These are phyloP conservation scores for Artemia sinica DNA, from an alignment of 2,888 invertebrate species.

Conservation along the genomic window DNA sequence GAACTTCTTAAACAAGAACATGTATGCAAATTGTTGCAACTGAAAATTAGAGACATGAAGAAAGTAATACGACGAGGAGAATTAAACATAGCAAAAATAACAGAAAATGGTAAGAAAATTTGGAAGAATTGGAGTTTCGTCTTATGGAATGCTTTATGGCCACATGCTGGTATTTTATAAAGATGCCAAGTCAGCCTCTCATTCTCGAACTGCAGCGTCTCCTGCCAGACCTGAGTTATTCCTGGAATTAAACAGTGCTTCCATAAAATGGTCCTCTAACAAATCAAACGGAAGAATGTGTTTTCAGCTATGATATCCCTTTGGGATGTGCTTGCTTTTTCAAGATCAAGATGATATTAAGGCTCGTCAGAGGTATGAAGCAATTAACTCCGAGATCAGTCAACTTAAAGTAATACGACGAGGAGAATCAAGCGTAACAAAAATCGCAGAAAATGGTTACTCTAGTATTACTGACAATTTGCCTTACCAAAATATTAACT, in stretches of 20 bases:
- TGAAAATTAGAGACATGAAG: too few relatives aligned
- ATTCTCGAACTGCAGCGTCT: not conserved
- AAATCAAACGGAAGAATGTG: slow-evolving; percentile 31
- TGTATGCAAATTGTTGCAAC: too few relatives aligned
- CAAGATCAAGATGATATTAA: slow-evolving; percentile 38
- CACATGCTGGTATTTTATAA: too few relatives aligned
- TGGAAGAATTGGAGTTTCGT: too few relatives aligned
- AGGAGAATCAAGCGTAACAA: slow-evolving; percentile 45
- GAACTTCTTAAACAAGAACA: too few relatives aligned
- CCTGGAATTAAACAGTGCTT: slow-evolving; percentile 41
- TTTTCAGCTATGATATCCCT: slow-evolving; percentile 27
- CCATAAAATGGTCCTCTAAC: slow-evolving; percentile 38
- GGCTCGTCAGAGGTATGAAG: slow-evolving; percentile 40
- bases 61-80: too few relatives aligned
- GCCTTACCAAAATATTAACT: too few relatives aligned
- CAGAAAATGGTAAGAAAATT: too few relatives aligned
- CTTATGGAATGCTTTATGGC: too few relatives aligned
- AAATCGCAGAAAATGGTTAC: slow-evolving; percentile 45
- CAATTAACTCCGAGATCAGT: slow-evolving; percentile 36
- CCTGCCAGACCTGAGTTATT: slow-evolving; percentile 36
- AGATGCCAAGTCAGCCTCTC: too few relatives aligned
- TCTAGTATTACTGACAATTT: too few relatives aligned
- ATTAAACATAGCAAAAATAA: too few relatives aligned
- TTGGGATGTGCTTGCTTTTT: slow-evolving; percentile 35
- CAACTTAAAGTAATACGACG: slow-evolving; percentile 31